phyloP scores from a whole-genome alignment of 2,888 invertebrate species.

The Polyommatus iphigenia region DNA sequence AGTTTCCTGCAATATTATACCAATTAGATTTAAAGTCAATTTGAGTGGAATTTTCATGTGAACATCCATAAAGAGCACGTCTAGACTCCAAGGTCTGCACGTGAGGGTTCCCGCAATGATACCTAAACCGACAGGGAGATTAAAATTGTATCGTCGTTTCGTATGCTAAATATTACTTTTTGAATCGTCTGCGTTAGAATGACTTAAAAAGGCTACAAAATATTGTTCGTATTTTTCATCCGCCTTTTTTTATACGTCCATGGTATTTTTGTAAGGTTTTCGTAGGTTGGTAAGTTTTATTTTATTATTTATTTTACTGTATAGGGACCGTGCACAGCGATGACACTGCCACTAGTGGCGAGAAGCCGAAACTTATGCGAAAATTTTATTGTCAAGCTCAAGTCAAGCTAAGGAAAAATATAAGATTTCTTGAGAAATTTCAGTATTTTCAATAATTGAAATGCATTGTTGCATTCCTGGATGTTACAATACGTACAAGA shows the following conservation, averaged over 20 bases:
- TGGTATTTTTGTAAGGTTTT: background rate
- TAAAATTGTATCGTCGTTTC: slow-evolving; percentile 20
- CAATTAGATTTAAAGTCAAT: background rate
- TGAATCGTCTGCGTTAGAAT: background rate
- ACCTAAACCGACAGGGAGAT: slow-evolving; percentile 9
- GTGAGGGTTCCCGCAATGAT: slow-evolving; percentile 11
- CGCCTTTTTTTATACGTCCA: too few relatives aligned
- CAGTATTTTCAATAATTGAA: too few relatives aligned
- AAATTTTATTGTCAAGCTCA: too few relatives aligned
- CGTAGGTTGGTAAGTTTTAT: background rate
- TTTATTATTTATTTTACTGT: too few relatives aligned
- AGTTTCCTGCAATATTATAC: background rate
- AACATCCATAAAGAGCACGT: background rate
- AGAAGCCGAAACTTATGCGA: too few relatives aligned
- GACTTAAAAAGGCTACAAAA: background rate
- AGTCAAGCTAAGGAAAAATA: too few relatives aligned
- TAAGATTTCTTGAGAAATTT: too few relatives aligned
- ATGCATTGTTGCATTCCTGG: too few relatives aligned
- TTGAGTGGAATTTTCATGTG: background rate
- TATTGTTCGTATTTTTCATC: background rate
- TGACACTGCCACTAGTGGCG: too few relatives aligned
- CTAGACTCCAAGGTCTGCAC: slow-evolving; percentile 17
- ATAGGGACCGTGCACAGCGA: too few relatives aligned
- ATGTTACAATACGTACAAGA: too few relatives aligned
- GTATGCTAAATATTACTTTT: background rate